These are phyloP conservation scores for Trypoxylon attenuatum DNA, from an alignment of 2,888 invertebrate species.

Conservation along the genomic window DNA sequence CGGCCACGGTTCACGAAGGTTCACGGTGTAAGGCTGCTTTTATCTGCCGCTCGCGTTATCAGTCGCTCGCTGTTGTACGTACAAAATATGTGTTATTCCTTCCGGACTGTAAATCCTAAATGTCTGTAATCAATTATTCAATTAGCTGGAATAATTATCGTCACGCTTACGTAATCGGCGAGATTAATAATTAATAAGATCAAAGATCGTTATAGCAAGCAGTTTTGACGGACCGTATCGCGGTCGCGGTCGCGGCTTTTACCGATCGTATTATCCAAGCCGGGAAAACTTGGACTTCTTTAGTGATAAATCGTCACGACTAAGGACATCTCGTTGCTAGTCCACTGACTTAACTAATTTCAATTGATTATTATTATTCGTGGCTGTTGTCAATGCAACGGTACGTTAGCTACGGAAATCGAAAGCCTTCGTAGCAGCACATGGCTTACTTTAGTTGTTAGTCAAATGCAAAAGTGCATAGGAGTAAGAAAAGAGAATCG, in stretches of 20 bases:
- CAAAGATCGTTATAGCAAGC: slow-evolving; percentile 38
- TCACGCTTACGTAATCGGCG: slow-evolving; percentile 27
- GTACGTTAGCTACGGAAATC: no score
- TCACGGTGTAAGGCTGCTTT: slow-evolving; percentile 22
- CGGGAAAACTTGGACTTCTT: neutral
- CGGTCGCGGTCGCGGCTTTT: neutral
- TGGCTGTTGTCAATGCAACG: no score
- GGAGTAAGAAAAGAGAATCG: no score
- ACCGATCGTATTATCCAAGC: neutral
- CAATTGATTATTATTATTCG: no score
- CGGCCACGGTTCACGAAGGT: slow-evolving; percentile 33
- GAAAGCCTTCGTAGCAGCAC: no score
- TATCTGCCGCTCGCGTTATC: slow-evolving; percentile 41
- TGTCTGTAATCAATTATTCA: slow-evolving; percentile 50
- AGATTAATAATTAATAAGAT: slow-evolving; percentile 50
- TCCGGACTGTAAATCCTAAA: slow-evolving; percentile 41
- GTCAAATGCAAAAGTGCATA: no score
- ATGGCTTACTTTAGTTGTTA: no score
- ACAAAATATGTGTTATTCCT: slow-evolving; percentile 37
- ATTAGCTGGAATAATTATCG: slow-evolving; percentile 48
- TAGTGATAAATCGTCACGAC: neutral
- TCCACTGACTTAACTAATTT: no score
- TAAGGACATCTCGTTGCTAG: neutral
- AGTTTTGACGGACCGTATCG: neutral
- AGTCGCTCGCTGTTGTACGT: slow-evolving; percentile 10